Base-by-base conservation (phyloP, 2,113 vertebrate species). In the Sylvia atricapilla region DNA sequence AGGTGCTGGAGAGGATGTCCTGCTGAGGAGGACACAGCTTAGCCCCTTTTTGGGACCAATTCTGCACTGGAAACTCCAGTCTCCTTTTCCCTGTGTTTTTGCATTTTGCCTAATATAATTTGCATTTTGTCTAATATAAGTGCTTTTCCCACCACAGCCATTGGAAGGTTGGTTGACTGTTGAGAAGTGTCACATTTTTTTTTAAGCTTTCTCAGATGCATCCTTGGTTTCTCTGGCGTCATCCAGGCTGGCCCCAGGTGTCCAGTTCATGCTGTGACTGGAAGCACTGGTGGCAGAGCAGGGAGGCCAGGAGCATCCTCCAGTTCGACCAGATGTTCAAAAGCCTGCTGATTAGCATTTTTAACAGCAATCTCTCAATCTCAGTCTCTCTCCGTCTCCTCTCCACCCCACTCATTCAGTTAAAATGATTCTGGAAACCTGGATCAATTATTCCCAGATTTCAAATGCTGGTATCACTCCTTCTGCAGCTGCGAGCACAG, bases 361-460 rank as follows among this genome's bases (percentile, higher is more conserved):
- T 62, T 35, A 56, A 50, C 52, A 75, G n/a, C 28, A 60, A 72
- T 25, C n/a, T 83, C 46, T 39, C 46, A 31, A n/a, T 31, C 49
- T 44, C 60, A 37, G 13, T 44, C 33, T 37, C 50, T 31, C 19
- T 53, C 30, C 50, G 22, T 21, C 14, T 35, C 35, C 25, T 56
- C 52, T 74, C 31, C 24, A 15, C 30, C 41, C n/a, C 15, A 6
- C 43, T 58, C 35, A 31, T 31, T 31, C 30, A 43, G 18, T 25
- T 53, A 44, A 84, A 85, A 41, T 2, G 1, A 63, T 77, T 85
- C 78, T 94, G 77, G 67, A 94, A 87, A 93, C 27, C 19, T 11
- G 39, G 56, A 85, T 70, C 89, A 33, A 66, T 91, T 67, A 87
- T 91, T 94, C 63, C 89, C 94, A 90, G 84, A 43, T 93, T 95